Evolutionary conservation across 2,797 vertebrate species (phyloP), one percentile per base, ranked within the genome.

Genomic region (Podarcis siculus): DNA sequence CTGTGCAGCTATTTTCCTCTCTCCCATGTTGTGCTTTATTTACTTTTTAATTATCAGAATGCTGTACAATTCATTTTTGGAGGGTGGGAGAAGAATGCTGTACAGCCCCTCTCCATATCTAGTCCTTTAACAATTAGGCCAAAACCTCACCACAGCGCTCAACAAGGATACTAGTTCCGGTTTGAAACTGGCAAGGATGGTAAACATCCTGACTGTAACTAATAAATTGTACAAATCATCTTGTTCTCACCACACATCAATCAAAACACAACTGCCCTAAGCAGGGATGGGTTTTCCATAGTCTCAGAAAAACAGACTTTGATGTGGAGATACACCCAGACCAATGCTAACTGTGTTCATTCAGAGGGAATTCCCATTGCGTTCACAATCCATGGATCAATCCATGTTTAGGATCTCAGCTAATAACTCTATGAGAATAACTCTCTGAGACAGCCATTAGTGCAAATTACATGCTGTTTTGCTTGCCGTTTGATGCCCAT

Each of bases 401-500:
- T 15, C 49, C 4, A 15, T 55, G 12, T n/a, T 39, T 69, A 42
- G 30, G 79, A 76, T 32, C 55, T 23, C 23, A 19, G 49, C 49
- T 55, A 55, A 55, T 55, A 55, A 55, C 49, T 55, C 9, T 37
- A 55, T 27, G 10, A 75, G 75, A 79, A 71, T n/a, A 30, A 37
- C 27, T 42, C 30, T 9, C 27, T 80, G 49, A 58, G 55, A 67
- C 69, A 72, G 45, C 21, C 19, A n/a, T 87, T 73, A 81, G 78
- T 64, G 30, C 76, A 49, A 77, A 82, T 86, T 88, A 1, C 89
- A 80, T 72, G 85, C 82, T 49, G 71, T 89, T 91, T 90, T 55
- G 82, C 87, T 92, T 92, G 42, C 25, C 92, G 89, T 93, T 89
- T 89, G 91, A 85, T 77, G 89, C 73, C 61, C 81, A 86, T 91